phyloP scores from a whole-genome alignment of 2,113 vertebrate genomes.

The Myodes glareolus region DNA sequence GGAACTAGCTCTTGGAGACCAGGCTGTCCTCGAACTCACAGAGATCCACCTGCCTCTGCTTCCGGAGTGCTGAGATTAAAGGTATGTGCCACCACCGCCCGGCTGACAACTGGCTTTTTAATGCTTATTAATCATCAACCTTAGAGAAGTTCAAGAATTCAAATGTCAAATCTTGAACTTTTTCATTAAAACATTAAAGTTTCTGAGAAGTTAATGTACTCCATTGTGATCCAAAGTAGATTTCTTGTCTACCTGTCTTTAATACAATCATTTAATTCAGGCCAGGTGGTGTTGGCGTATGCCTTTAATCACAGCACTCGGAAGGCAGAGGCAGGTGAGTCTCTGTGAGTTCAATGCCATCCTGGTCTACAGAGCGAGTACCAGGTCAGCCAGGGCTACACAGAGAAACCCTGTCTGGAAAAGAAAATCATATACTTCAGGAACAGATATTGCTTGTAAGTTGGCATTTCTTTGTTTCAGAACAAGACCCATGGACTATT shows the following conservation, averaged over 20 bases:
- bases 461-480: background rate
- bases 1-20: too few species aligned
- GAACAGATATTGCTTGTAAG: background rate
- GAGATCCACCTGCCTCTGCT: too few species aligned
- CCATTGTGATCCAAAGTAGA: background rate
- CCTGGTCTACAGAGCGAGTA: background rate
- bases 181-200: background rate
- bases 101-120: background rate
- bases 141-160: background rate
- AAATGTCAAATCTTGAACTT: constrained; percentile 19
- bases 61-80: too few species aligned
- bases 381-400: background rate
- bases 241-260: background rate
- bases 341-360: background rate
- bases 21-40: too few species aligned
- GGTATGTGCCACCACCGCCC: too few species aligned
- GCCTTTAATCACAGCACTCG: background rate
- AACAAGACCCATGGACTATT: background rate
- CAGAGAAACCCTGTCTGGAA: background rate
- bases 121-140: background rate
- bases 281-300: background rate
- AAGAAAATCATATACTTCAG: background rate
- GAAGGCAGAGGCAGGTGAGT: background rate
- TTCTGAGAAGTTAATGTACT: background rate
- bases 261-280: background rate